Evolutionary conservation across 2,797 vertebrate species (phyloP).

Genomic region (Myiothlypis coronata): DNA sequence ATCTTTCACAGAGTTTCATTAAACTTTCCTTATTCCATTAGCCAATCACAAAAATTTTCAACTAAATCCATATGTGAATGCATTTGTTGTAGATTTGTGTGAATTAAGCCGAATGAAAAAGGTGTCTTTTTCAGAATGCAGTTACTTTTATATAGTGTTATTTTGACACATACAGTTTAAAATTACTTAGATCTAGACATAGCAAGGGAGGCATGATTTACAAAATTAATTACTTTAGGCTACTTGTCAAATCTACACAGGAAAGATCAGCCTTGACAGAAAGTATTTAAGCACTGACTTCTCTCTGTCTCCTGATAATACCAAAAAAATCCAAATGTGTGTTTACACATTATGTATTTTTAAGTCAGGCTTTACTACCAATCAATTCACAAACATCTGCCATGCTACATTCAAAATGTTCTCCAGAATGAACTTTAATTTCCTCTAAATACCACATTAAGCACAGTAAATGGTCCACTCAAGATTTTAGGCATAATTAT

Average conservation of each 20-base stretch:
- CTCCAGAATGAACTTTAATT: conserved; percentile 62
- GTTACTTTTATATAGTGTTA: neutral
- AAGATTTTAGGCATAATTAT: conserved; percentile 57
- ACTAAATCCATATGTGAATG: neutral
- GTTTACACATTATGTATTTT: conserved; percentile 27
- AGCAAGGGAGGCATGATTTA: neutral
- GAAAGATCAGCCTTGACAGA: neutral
- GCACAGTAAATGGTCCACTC: conserved; percentile 59
- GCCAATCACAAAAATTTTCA: neutral
- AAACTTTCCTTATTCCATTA: neutral
- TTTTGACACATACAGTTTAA: neutral
- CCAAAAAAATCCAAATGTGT: neutral
- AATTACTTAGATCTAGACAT: neutral
- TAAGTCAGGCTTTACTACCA: conserved; percentile 3
- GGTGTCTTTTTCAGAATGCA: neutral
- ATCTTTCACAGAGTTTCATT: neutral
- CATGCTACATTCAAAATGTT: conserved; percentile 40
- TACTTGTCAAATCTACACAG: neutral
- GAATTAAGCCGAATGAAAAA: neutral
- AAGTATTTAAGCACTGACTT: neutral
- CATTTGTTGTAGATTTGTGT: neutral
- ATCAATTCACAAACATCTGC: conserved; percentile 60
- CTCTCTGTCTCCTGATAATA: neutral
- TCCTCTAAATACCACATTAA: conserved; percentile 64
- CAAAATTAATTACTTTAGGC: neutral